Percentiles rank a stretch among this genome's conserved stretches.
Evolutionary conservation across 2,888 invertebrate species (phyloP).

Genomic region (Lithosia quadra): DNA sequence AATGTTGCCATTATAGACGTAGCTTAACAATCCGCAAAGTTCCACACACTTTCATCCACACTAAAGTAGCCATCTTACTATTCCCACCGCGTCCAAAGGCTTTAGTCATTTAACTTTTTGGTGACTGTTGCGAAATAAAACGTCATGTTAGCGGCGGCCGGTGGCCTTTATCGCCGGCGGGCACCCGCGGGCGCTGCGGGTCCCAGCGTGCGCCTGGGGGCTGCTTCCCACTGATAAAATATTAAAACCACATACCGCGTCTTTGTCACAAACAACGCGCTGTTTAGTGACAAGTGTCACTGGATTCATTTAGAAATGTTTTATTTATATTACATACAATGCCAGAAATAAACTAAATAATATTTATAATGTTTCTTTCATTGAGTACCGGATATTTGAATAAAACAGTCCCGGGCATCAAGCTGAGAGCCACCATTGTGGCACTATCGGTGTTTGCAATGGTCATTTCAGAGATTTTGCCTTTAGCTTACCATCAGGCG

Average conservation of each 20-base stretch:
- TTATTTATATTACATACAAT: neutral
- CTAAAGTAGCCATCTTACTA: conserved; percentile 12
- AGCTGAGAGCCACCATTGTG: too few relatives aligned
- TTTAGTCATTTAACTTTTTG: conserved; percentile 43
- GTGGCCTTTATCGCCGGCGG: conserved; percentile 38
- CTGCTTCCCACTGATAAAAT: conserved; percentile 39
- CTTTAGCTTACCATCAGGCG: too few relatives aligned
- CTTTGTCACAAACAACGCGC: conserved; percentile 27
- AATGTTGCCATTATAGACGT: neutral
- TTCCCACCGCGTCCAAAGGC: conserved; percentile 16
- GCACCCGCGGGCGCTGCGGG: conserved; percentile 12
- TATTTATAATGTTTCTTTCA: too few relatives aligned
- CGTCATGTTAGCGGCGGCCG: conserved; percentile 31
- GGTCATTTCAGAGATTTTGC: too few relatives aligned
- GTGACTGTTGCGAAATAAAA: conserved; percentile 34
- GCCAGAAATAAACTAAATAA: neutral
- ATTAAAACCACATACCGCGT: conserved; percentile 30
- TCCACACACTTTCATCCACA: conserved; percentile 18
- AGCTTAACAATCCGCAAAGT: conserved; percentile 26
- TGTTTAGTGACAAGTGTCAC: conserved; percentile 21
- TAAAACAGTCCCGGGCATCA: too few relatives aligned
- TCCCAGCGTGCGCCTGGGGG: conserved; percentile 18
- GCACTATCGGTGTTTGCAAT: too few relatives aligned
- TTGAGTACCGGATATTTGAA: too few relatives aligned
- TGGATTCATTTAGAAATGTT: neutral